Evolutionary conservation across 2,888 invertebrate genomes (phyloP).

Genomic region (Leucozona laternaria): DNA sequence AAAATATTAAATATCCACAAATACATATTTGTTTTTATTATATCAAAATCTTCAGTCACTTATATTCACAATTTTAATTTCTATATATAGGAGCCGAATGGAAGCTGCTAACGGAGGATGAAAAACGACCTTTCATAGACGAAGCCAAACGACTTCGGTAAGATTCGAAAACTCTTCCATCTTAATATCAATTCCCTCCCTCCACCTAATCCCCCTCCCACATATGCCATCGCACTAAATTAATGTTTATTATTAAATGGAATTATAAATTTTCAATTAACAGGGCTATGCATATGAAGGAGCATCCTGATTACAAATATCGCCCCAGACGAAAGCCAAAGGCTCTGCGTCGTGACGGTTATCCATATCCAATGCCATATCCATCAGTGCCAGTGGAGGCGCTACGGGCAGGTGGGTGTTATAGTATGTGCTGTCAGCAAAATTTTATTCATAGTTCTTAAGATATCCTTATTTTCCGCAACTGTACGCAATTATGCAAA

Average conservation of each 20-base stretch:
- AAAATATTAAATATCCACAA: neutral
- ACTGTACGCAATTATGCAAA: slow-evolving; percentile 74
- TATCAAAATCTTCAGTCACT: too few relatives aligned
- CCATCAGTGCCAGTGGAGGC: slow-evolving; percentile 96
- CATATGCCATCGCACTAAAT: neutral
- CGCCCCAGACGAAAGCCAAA: slow-evolving; percentile 95
- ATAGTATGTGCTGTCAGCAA: slow-evolving; percentile 40
- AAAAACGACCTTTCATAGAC: slow-evolving; percentile 98
- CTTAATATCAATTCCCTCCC: neutral
- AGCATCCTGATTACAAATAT: slow-evolving; percentile 97
- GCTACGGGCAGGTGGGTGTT: slow-evolving; percentile 90
- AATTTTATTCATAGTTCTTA: slow-evolving; percentile 51
- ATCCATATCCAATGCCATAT: slow-evolving; percentile 96
- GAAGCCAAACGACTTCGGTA: slow-evolving; percentile 94
- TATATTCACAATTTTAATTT: neutral
- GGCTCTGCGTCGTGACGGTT: slow-evolving; percentile 94
- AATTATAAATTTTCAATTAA: slow-evolving; percentile 55
- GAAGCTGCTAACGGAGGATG: slow-evolving; percentile 96
- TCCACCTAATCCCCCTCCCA: too few relatives aligned
- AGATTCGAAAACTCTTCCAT: slow-evolving; percentile 39
- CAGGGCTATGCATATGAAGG: slow-evolving; percentile 97
- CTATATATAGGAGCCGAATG: slow-evolving; percentile 93
- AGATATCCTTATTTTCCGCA: slow-evolving; percentile 74
- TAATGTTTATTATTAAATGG: slow-evolving; percentile 44
- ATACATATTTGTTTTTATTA: too few relatives aligned